These are phyloP conservation scores for Mesoclemmys tuberculata DNA, from an alignment of 2,113 vertebrate species.

Conservation along the genomic window DNA sequence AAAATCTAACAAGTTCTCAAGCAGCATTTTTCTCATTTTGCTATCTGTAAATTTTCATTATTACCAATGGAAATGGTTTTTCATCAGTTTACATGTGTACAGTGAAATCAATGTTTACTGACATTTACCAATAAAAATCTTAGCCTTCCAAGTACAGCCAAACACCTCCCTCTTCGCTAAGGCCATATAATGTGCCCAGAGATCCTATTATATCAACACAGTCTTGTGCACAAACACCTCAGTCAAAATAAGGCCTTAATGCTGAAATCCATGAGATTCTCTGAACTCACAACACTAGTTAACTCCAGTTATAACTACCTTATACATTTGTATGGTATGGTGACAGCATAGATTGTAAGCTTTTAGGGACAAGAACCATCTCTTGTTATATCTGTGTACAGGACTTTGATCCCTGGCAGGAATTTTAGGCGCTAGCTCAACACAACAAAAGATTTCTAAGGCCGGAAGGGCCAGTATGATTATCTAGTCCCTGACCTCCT, in stretches of 20 bases:
- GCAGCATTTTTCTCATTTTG: no score
- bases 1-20: no score
- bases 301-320: not conserved
- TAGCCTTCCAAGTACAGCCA: no score
- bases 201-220: not conserved
- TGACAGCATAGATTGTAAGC: not conserved
- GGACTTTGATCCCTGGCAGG: not conserved
- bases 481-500: slow-evolving; percentile 28
- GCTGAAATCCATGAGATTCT: not conserved
- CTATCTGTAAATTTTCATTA: no score
- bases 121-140: no score
- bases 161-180: no score
- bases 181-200: not conserved
- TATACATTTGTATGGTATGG: not conserved
- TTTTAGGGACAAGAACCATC: not conserved
- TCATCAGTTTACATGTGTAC: no score
- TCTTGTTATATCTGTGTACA: not conserved
- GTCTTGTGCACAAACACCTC: not conserved
- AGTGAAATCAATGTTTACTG: no score
- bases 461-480: not conserved
- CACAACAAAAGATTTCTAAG: slow-evolving; percentile 32
- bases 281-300: not conserved
- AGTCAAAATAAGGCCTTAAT: not conserved
- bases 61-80: no score
- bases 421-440: not conserved